Conservation (phyloP, 2,797 vertebrate species). For the Lepus oiostolus region DNA sequence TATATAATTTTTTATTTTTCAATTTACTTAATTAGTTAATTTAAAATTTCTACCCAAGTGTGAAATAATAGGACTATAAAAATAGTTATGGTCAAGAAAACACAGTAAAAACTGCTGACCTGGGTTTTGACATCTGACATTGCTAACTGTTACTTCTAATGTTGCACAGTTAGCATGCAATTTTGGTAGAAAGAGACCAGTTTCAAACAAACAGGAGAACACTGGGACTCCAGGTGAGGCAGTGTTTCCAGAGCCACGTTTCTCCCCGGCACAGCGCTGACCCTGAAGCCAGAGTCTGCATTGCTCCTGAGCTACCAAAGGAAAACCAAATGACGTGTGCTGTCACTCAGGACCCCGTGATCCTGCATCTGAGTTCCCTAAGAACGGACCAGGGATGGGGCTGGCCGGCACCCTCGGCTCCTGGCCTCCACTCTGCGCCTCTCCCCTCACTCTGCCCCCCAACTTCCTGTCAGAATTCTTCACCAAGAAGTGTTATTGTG, state of each 20-base stretch:
- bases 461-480: background rate
- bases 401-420: fast-evolving
- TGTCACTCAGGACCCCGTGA: fast-evolving
- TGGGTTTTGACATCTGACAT: background rate
- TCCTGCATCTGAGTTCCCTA: background rate
- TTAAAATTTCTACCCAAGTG: background rate
- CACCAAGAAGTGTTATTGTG: background rate
- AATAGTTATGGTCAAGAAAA: background rate
- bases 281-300: background rate
- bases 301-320: background rate
- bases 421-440: fast-evolving
- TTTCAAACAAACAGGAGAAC: background rate
- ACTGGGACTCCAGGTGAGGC: background rate
- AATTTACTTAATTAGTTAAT: background rate
- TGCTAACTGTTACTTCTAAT: background rate
- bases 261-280: background rate
- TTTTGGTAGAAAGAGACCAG: background rate
- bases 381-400: background rate
- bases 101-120: background rate
- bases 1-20: background rate
- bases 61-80: background rate
- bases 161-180: background rate
- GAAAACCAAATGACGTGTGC: too few relatives aligned
- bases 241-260: fast-evolving
- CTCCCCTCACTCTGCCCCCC: background rate